phyloP scores from a whole-genome alignment of 2,797 vertebrate species.

The Diplodus puntazzo region DNA sequence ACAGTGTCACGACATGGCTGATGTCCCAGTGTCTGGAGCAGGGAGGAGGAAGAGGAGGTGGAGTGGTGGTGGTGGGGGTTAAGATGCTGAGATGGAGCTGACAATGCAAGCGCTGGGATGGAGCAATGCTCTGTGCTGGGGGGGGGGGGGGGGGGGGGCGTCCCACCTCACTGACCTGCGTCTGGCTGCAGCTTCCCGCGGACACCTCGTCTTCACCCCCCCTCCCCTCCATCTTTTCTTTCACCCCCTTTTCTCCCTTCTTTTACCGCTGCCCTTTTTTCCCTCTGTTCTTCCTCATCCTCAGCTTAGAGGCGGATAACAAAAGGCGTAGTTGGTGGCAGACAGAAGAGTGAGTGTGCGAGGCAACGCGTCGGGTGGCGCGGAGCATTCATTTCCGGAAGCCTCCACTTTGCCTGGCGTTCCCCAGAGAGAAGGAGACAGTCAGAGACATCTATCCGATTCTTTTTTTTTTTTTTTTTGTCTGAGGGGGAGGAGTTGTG shows the following conservation, averaged over 20 bases:
- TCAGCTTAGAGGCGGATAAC: constrained; percentile 84
- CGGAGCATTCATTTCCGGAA: constrained; percentile 91
- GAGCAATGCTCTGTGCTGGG: constrained; percentile 63
- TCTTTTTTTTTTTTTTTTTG: constrained; percentile 56
- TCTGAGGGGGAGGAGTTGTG: constrained; percentile 84
- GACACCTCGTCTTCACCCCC: constrained; percentile 44
- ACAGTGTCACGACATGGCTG: constrained; percentile 73
- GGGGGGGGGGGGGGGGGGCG: constrained; percentile 47
- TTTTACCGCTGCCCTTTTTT: constrained; percentile 38
- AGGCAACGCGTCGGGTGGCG: constrained; percentile 81
- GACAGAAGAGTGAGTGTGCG: constrained; percentile 82
- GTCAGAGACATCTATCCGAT: constrained; percentile 86
- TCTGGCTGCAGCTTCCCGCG: constrained; percentile 72
- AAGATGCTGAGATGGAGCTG: constrained; percentile 72
- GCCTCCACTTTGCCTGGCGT: constrained; percentile 91
- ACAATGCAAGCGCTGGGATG: constrained; percentile 71
- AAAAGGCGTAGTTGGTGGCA: constrained; percentile 90
- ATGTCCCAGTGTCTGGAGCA: constrained; percentile 72
- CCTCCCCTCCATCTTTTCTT: constrained; percentile 19
- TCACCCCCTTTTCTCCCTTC: constrained; percentile 41
- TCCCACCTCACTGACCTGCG: constrained; percentile 87
- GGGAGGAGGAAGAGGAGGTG: constrained; percentile 32
- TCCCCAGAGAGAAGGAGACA: constrained; percentile 84
- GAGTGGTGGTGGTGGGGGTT: constrained; percentile 35
- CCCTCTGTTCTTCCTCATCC: constrained; percentile 70